Evolutionary conservation across 2,113 vertebrate genomes (phyloP).

Genomic region (Octodon degus): DNA sequence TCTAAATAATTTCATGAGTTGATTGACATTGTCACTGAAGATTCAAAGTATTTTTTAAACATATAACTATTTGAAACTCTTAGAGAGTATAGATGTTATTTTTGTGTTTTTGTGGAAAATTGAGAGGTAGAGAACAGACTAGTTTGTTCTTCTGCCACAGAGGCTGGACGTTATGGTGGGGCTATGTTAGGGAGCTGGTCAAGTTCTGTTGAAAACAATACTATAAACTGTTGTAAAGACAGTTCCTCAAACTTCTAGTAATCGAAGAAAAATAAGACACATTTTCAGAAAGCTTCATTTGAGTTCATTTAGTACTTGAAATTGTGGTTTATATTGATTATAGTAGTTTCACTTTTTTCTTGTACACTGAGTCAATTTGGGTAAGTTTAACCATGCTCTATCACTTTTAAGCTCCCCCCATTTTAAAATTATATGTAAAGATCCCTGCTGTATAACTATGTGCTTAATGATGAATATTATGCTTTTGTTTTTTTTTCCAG

Average conservation of each 20-base stretch:
- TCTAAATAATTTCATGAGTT: constrained; percentile 28
- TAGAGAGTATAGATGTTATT: not conserved
- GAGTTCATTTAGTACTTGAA: constrained; percentile 52
- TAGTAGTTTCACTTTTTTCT: constrained; percentile 43
- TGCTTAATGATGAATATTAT: constrained; percentile 52
- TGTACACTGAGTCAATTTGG: constrained; percentile 33
- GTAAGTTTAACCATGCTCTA: constrained; percentile 35
- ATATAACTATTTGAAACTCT: not conserved
- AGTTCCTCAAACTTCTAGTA: constrained; percentile 40
- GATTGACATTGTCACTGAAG: constrained; percentile 25
- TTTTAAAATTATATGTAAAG: not conserved
- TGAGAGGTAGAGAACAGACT: not conserved
- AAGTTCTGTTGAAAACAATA: constrained; percentile 30
- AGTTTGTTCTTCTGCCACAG: not conserved
- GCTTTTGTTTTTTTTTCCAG: constrained; percentile 84
- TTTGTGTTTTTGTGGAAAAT: not conserved
- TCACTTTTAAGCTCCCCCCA: not conserved
- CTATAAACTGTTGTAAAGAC: not conserved
- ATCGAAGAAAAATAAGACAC: not conserved
- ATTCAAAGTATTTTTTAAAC: constrained; percentile 32
- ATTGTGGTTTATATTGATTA: not conserved
- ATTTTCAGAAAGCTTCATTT: constrained; percentile 58
- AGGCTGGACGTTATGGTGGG: not conserved
- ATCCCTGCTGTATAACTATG: constrained; percentile 37
- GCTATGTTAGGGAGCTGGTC: not conserved